Base-by-base conservation (phyloP, 2,113 vertebrate species). In the Gallinago media region DNA sequence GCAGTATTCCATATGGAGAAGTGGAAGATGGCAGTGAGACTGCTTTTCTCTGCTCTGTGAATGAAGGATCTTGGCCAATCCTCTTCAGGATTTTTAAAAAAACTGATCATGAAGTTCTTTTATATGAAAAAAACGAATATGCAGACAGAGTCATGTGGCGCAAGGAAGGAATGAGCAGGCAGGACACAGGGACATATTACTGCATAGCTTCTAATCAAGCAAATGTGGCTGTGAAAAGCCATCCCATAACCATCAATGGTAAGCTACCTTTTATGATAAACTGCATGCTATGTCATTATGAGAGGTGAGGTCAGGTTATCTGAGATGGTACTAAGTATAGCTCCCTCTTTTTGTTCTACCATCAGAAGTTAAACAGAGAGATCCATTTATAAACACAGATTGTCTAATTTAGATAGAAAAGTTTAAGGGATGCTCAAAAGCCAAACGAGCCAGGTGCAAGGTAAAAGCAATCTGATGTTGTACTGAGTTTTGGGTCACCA, bases 21-120 rank as follows among this genome's bases (percentile, higher is more conserved):
- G 94, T 97, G 38, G 96, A 97, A 80, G 92, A 94, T n/a, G 97
- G 97, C 68, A 77, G 78, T 23, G 86, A 85, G 1, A 74, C 73
- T 50, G 0, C 25, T 76, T 95, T 97, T 72, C 63, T 94, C n/a
- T 97, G 97, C 89, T 46, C 90, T 50, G 96, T 97, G 61, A 11
- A 34, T 9, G 96, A 93, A 62, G 97, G 97, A 52, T 97, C 97
- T 79, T 96, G 86, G 93, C 97, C 97, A 71, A 96, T 97, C 58
- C 59, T 38, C 42, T 97, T 97, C 82, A 94, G 31, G 61, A 29
- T 97, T 90, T 97, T 96, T 87, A 94, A 63, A 91, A 96, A 94
- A 92, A 85, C 79, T 55, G 93, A 97, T 54, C 38, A 0, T 5
- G 84, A 85, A 5, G 78, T 77, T 62, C 89, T 89, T 34, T 8